Evolutionary conservation across 2,888 invertebrate genomes (phyloP), one percentile per base, ranked within the genome.

Genomic region (Ischnura elegans): DNA sequence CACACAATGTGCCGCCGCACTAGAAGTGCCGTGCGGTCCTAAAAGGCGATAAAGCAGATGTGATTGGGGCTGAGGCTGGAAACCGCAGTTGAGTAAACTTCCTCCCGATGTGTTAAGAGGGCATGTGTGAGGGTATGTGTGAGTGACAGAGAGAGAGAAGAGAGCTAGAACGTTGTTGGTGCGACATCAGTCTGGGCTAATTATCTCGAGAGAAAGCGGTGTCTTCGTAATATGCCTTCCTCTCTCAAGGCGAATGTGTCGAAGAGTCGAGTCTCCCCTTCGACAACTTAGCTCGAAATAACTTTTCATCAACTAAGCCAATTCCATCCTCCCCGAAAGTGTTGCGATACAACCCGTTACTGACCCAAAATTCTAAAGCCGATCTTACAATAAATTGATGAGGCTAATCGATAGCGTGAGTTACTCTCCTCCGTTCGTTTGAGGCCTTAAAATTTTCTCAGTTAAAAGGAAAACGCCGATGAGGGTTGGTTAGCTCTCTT

Each of bases 41-140:
- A 86, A 43, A 43, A 66, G 90, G 90, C 90, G 90, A 90, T 90
- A 90, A 90, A 90, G 90, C 55, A 87, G 87, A 87, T 87, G 90
- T 90, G 61, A 66, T 90, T 66, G 90, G 43, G 61, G 61, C 45
- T n/a, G 66, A 55, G 90, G 90, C 90, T 76, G 90, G 43, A 90
- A 90, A 90, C 90, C 90, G 61, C 90, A 61, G 55, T 66, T 61
- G 61, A 90, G 61, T 90, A 66, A 90, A 90, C 90, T 90, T 90
- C 90, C 87, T 87, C 87, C 51, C 87, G 87, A 42, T 51, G 87
- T 51, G 51, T 51, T 51, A 51, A 51, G 55, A 46, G 21, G 16
- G 25, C 8, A 6, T 21, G 55, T 55, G 55, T 55, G 55, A 21
- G 55, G 5, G 8, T n/a, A 4, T 19, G 66, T 76, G 76, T 76